phyloP scores from a whole-genome alignment of 1,140 invertebrate species.

The Aporrectodea caliginosa region DNA sequence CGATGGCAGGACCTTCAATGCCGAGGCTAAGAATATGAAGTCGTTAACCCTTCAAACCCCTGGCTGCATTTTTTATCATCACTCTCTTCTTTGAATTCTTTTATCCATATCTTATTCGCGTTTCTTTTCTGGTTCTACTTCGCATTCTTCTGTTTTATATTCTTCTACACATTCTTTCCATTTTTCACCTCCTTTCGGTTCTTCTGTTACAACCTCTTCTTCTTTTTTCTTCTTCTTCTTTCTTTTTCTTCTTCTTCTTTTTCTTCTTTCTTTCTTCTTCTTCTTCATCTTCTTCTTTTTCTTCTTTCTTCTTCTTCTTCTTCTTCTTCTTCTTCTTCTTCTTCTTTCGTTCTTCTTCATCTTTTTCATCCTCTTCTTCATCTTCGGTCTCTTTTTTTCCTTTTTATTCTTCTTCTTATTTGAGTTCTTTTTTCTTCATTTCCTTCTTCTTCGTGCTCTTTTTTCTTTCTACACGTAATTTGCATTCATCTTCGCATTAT shows the following conservation, averaged over 20 bases:
- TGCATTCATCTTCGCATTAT: conserved; percentile 23
- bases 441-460: neutral
- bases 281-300: neutral
- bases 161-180: too few relatives aligned
- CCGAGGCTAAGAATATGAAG: too few relatives aligned
- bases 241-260: conserved; percentile 10
- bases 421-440: neutral
- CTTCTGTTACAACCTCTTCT: too few relatives aligned
- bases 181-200: too few relatives aligned
- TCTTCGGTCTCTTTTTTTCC: neutral
- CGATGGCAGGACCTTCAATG: too few relatives aligned
- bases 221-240: neutral
- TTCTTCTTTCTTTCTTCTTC: conserved; percentile 18
- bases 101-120: too few relatives aligned
- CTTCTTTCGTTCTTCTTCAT: conserved; percentile 23
- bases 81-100: too few relatives aligned
- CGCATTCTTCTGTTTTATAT: too few relatives aligned
- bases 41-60: too few relatives aligned
- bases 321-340: conserved; percentile 21
- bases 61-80: too few relatives aligned
- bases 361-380: conserved; percentile 4
- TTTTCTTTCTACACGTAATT: too few relatives aligned
- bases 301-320: conserved; percentile 26
- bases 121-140: too few relatives aligned
- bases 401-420: neutral